Conservation (phyloP, 1,140 invertebrate genomes). For the Aphelenchoides fujianensis region DNA sequence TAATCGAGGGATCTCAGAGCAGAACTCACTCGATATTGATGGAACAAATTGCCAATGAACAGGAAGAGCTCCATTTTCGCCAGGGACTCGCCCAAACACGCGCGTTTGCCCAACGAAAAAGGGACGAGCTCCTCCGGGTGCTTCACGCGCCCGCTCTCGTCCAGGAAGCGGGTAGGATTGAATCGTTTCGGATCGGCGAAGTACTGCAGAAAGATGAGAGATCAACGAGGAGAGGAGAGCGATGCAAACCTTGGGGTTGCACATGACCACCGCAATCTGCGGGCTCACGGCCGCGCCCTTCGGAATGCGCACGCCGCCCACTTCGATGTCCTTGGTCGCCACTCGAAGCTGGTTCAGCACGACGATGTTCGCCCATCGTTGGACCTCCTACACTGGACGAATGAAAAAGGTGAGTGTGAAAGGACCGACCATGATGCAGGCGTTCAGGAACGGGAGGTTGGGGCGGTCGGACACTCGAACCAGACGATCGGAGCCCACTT, state of each 20-base stretch:
- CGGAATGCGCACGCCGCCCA: neutral
- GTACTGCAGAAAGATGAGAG: neutral
- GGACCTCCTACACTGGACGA: constrained; percentile 21
- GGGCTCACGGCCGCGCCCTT: constrained; percentile 20
- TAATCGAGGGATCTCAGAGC: neutral
- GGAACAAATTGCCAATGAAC: constrained; percentile 37
- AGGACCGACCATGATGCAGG: neutral
- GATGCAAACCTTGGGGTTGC: constrained; percentile 11
- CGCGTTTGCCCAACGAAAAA: constrained; percentile 20
- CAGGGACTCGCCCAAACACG: constrained; percentile 30
- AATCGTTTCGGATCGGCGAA: constrained; percentile 21
- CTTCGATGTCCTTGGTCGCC: constrained; percentile 13
- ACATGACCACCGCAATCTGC: constrained; percentile 16
- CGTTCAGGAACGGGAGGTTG: neutral
- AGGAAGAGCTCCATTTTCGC: constrained; percentile 41
- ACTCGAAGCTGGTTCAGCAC: constrained; percentile 12
- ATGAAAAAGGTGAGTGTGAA: neutral
- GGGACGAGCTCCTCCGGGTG: constrained; percentile 13
- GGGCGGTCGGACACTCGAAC: neutral
- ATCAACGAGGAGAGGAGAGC: neutral
- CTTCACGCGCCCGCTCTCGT: constrained; percentile 17
- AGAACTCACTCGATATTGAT: constrained; percentile 36
- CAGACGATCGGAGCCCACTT: neutral
- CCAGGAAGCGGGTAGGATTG: constrained; percentile 17
- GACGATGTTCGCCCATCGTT: constrained; percentile 23